Conservation (phyloP, 2,113 vertebrate species). For the Pogonocichla stellata region DNA sequence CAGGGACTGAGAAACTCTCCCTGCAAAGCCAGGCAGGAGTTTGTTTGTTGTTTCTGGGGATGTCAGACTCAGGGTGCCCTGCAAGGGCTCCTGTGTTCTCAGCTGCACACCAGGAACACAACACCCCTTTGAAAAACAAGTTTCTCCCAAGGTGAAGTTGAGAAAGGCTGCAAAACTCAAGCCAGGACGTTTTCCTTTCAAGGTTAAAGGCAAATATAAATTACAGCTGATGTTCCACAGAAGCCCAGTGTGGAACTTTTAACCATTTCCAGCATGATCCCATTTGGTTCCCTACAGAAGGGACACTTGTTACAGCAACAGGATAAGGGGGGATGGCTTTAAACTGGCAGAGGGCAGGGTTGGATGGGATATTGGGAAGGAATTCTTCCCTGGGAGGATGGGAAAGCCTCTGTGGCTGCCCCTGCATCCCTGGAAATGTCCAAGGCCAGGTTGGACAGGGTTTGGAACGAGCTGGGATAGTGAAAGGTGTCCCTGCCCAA, state of each 20-base stretch:
- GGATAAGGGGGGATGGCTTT: background rate
- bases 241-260: background rate
- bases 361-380: background rate
- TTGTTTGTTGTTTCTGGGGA: conserved; percentile 2
- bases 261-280: background rate
- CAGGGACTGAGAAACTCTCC: fast-evolving
- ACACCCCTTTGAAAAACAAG: conserved; percentile 4
- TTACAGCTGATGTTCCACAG: background rate
- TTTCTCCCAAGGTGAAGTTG: background rate
- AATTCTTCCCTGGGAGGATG: background rate
- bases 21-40: background rate
- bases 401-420: background rate
- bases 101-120: conserved; percentile 8
- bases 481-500: background rate
- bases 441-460: fast-evolving
- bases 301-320: fast-evolving
- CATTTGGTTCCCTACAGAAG: background rate
- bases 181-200: background rate
- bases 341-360: background rate
- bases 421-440: background rate
- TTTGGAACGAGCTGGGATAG: background rate
- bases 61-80: background rate
- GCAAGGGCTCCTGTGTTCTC: background rate
- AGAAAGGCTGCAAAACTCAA: background rate
- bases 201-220: background rate